Base-by-base conservation (phyloP, 2,888 invertebrate genomes). In the Parnassius smintheus region DNA sequence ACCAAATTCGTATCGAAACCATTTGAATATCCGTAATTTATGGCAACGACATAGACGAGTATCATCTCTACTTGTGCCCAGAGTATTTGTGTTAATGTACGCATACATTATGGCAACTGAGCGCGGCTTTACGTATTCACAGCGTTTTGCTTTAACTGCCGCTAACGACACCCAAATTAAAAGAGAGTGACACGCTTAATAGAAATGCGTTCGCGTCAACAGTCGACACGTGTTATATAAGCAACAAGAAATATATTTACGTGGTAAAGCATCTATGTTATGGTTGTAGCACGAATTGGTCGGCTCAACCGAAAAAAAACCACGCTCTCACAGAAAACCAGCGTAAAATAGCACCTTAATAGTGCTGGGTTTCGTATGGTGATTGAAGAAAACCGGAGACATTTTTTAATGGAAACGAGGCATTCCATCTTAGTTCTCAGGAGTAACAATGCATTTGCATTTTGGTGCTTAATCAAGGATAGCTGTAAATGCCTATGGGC, bases 21-120 rank as follows among this genome's bases (percentile, higher is more conserved):
- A 89, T 91, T 91, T 88, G 89, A 88, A 91, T 90, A 88, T 85
- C 81, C 76, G 85, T 88, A 85, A 91, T 91, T 91, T 89, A 91
- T 88, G 84, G 78, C 84, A 76, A 78, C 79, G 82, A 85, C 82
- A 80, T 74, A 75, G 73, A 75, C 77, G 75, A 80, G 85, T 82
- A 82, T 85, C 90, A 83, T 90, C 89, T 84, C 85, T 75, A 81
- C 75, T 82, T 76, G 80, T 75, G 72, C 68, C 64, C 66, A 68
- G 48, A 72, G 75, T 80, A 81, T 83, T 75, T 80, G 84, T 84
- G 86, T 82, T 86, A 85, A 85, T 80, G 83, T 82, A 73, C 78
- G 85, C 82, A 83, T 84, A 82, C 80, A 85, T 86, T 83, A 83
- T 75, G 73, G 68, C 71, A 67, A 70, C 72, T 46, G 52, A 52